Base-by-base conservation (phyloP, 1,140 invertebrate genomes). In the Penaeus chinensis region DNA sequence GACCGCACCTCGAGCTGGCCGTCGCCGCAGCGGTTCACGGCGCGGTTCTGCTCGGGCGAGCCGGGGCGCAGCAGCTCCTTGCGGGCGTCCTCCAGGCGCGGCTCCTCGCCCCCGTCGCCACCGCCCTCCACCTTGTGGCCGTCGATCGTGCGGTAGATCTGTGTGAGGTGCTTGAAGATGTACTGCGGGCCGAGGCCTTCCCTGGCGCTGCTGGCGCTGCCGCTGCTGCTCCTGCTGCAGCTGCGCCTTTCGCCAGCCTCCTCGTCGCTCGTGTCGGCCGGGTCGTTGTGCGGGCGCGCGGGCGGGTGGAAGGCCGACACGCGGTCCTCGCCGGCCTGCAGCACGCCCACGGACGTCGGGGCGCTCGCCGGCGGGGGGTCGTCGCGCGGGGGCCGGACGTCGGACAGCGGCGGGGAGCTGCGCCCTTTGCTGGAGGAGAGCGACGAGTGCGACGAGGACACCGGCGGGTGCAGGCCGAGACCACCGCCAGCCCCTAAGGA, bases 61-160 rank as follows among this genome's bases (percentile, higher is more conserved):
- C 63, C 66, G 22, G 86, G 86, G 69, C 78, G 76, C n/a, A 47
- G 71, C 13, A 47, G 71, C 13, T 85, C 84, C 76, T 79, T 85
- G 37, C 84, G 76, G 20, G 71, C 62, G 13, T 85, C 76, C 5
- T 85, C 84, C 22, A 66, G 81, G 63, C 63, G 81, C 32, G 16
- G 7, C 32, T 82, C 81, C 20, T 82, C 81, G 32, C 69, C 81
- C 19, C 32, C 63, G 60, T 77, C 63, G 18, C 61, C 81, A 37
- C 42, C 65, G 47, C 90, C 91, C 65, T 81, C 84, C 7, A 83
- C 84, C 66, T 85, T 86, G 60, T 90, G 89, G 61, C 80, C 83
- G 81, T 90, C 89, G 74, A 90, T 90, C 66, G 87, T 84, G 69
- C 89, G 89, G 76, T 90, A 90, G 37, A 90, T 90, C 69, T 90